phyloP scores from a whole-genome alignment of 2,113 vertebrate genomes.

The Carassius auratus region DNA sequence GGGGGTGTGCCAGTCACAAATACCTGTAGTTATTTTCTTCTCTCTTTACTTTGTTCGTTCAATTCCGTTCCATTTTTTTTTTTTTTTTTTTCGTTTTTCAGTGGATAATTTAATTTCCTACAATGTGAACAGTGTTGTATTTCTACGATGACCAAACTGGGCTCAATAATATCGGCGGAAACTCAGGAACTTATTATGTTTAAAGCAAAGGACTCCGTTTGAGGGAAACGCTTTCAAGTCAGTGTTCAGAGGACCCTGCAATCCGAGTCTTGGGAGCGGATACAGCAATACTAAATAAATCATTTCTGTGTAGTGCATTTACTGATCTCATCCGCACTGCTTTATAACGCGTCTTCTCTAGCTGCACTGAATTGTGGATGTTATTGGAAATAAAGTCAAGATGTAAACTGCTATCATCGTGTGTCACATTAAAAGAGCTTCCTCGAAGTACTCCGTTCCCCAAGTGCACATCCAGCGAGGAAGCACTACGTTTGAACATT shows the following conservation, averaged over 20 bases:
- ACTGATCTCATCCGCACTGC: slow-evolving; percentile 60
- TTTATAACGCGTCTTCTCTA: slow-evolving; percentile 64
- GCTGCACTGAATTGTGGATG: slow-evolving; percentile 70
- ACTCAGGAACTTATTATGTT: slow-evolving; percentile 66
- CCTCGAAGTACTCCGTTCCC: neutral
- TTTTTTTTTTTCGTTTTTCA: slow-evolving; percentile 53
- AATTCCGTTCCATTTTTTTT: slow-evolving; percentile 46
- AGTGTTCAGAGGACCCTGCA: slow-evolving; percentile 27
- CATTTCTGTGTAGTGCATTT: slow-evolving; percentile 63
- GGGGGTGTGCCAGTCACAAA: slow-evolving; percentile 59
- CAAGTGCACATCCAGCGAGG: neutral
- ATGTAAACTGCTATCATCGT: neutral
- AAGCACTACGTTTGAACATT: neutral
- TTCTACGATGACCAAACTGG: slow-evolving; percentile 69
- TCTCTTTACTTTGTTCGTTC: slow-evolving; percentile 44
- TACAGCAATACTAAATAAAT: slow-evolving; percentile 73
- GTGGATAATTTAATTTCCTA: slow-evolving; percentile 52
- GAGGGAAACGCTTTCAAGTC: slow-evolving; percentile 30
- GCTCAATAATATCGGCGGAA: slow-evolving; percentile 56
- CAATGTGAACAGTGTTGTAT: slow-evolving; percentile 58
- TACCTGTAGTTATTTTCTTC: slow-evolving; percentile 65
- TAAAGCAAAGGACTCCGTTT: slow-evolving; percentile 55
- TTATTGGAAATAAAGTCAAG: slow-evolving; percentile 65
- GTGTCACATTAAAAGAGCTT: slow-evolving; percentile 5
- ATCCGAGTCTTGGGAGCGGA: slow-evolving; percentile 55